These are phyloP conservation scores for Hirtodrosophila duncani DNA, from an alignment of 2,888 invertebrate genomes.

Conservation along the genomic window DNA sequence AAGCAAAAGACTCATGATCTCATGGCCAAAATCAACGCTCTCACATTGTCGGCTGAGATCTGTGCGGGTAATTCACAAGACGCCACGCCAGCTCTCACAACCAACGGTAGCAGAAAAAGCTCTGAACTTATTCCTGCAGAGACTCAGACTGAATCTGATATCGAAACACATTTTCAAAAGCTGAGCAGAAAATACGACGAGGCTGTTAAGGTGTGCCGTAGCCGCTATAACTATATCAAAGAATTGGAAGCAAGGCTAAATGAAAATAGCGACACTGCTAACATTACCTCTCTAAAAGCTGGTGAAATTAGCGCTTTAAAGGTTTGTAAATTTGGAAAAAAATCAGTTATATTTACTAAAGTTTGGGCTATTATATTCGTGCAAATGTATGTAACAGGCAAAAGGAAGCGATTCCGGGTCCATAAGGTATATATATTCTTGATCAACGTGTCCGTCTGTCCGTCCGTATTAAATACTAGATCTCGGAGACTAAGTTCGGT, in stretches of 20 bases:
- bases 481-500: no score
- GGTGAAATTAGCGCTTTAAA: conserved; percentile 49
- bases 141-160: conserved; percentile 59
- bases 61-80: neutral
- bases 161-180: conserved; percentile 45
- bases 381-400: no score
- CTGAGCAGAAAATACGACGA: conserved; percentile 65
- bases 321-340: conserved; percentile 57
- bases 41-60: conserved; percentile 20
- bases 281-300: conserved; percentile 43
- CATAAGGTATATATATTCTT: no score
- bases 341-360: neutral
- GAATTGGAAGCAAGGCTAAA: conserved; percentile 58
- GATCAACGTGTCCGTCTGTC: no score
- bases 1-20: conserved; percentile 55
- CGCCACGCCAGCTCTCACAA: neutral
- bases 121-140: conserved; percentile 9
- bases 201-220: conserved; percentile 62
- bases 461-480: no score
- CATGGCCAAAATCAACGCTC: conserved; percentile 21
- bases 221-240: conserved; percentile 58
- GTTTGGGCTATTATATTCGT: no score
- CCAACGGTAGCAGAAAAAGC: no score
- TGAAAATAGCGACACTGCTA: conserved; percentile 43
- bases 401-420: no score